Conservation (phyloP, 2,113 vertebrate species). For the Myrmecophaga tridactyla region DNA sequence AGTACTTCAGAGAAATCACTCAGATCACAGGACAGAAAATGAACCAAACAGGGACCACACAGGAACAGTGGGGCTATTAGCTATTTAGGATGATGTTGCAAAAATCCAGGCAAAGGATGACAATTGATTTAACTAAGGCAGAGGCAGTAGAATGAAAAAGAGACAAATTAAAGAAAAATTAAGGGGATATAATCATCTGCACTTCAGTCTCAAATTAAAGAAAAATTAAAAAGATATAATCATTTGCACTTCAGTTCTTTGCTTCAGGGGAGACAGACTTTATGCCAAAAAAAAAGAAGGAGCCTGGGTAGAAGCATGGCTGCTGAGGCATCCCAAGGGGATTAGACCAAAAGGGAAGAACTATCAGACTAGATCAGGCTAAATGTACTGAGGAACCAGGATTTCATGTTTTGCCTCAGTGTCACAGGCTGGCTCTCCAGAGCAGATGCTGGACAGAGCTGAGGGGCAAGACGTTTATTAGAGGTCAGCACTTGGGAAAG, state of each 20-base stretch:
- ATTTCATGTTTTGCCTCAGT: no score
- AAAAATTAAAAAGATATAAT: background rate
- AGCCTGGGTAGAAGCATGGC: no score
- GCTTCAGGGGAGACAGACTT: background rate
- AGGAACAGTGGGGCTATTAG: background rate
- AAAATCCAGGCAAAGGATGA: background rate
- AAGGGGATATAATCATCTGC: background rate
- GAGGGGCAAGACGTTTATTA: background rate
- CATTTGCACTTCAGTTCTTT: background rate
- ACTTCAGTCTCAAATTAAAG: background rate
- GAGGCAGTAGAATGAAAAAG: background rate
- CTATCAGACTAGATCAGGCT: no score
- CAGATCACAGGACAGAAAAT: background rate
- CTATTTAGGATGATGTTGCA: background rate
- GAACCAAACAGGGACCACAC: background rate
- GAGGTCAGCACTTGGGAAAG: background rate
- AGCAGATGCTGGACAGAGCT: background rate
- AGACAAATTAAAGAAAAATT: background rate
- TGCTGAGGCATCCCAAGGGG: accelerated
- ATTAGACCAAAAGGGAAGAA: background rate
- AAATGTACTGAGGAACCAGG: background rate
- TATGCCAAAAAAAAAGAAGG: background rate
- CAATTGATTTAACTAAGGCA: background rate
- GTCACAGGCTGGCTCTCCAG: background rate
- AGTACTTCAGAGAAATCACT: background rate